phyloP scores from a whole-genome alignment of 2,888 invertebrate genomes.

The Acleris cristana region DNA sequence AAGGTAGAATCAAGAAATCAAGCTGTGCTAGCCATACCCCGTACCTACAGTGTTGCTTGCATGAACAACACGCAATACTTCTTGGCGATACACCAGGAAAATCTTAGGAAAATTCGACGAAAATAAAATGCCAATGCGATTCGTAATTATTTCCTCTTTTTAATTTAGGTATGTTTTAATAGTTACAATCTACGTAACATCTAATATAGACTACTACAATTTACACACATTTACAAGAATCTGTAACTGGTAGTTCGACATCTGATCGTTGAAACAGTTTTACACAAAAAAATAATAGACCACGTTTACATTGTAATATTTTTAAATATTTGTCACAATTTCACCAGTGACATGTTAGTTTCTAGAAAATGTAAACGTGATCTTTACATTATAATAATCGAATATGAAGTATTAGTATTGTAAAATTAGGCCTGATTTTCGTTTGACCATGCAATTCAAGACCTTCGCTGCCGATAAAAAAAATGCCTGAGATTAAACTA shows the following conservation, averaged over 20 bases:
- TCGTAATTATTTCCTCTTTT: conserved; percentile 70
- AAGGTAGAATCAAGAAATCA: too few relatives aligned
- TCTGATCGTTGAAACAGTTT: conserved; percentile 40
- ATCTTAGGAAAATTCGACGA: conserved; percentile 6
- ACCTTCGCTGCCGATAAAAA: conserved; percentile 14
- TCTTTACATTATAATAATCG: conserved; percentile 11
- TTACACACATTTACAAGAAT: conserved; percentile 79
- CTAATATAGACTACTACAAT: conserved; percentile 79
- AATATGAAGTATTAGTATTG: conserved; percentile 5
- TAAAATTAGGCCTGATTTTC: conserved; percentile 32
- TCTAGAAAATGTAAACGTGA: conserved; percentile 19
- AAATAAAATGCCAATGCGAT: conserved; percentile 56
- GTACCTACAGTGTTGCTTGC: background rate
- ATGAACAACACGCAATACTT: background rate
- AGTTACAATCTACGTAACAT: conserved; percentile 80
- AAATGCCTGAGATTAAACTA: conserved; percentile 25
- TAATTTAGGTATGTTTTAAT: conserved; percentile 67
- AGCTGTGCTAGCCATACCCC: background rate
- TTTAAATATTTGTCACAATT: background rate
- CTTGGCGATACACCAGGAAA: conserved; percentile 16
- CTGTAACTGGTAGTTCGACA: conserved; percentile 68
- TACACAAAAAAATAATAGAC: conserved; percentile 31
- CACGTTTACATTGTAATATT: conserved; percentile 23
- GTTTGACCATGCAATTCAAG: conserved; percentile 32
- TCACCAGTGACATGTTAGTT: background rate